phyloP scores from a whole-genome alignment of 2,888 invertebrate species.

The Druceiella hillmani region DNA sequence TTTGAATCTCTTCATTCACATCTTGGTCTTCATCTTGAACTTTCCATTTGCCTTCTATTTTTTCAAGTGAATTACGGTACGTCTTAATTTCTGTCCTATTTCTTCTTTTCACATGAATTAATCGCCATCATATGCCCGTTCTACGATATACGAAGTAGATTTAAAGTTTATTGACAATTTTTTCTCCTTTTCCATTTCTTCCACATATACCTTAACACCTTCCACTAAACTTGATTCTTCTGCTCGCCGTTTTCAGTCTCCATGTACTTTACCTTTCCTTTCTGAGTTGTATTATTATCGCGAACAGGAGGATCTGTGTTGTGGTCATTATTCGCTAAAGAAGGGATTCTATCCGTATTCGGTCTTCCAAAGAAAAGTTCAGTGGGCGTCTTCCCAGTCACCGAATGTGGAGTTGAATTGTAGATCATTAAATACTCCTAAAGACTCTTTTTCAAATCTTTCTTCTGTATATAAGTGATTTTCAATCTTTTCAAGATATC shows the following conservation, averaged over 20 bases:
- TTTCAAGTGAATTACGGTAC: conserved; percentile 17
- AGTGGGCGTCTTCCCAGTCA: conserved; percentile 23
- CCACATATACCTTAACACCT: conserved; percentile 17
- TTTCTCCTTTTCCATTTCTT: conserved; percentile 12
- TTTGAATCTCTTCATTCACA: not conserved
- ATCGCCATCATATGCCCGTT: conserved; percentile 9
- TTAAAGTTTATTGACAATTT: conserved; percentile 13
- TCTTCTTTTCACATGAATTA: conserved; percentile 14
- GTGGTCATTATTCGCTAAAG: conserved; percentile 8
- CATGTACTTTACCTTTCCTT: conserved; percentile 20
- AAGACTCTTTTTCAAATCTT: conserved; percentile 22
- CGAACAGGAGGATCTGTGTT: conserved; percentile 9
- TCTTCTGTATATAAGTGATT: conserved; percentile 23
- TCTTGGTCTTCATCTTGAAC: not conserved
- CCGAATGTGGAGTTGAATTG: conserved; percentile 27
- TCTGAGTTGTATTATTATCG: conserved; percentile 17
- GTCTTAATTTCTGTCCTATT: conserved; percentile 13
- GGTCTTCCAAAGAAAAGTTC: conserved; percentile 22
- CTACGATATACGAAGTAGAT: conserved; percentile 12
- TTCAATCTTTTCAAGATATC: conserved; percentile 24
- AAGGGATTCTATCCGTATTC: conserved; percentile 26
- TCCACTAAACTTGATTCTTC: conserved; percentile 5
- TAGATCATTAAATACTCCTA: conserved; percentile 25
- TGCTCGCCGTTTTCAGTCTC: conserved; percentile 16
- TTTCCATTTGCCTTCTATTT: conserved; percentile 17